Evolutionary conservation across 1,140 invertebrate species (phyloP).

Genomic region (Macrocentrus cingulum): DNA sequence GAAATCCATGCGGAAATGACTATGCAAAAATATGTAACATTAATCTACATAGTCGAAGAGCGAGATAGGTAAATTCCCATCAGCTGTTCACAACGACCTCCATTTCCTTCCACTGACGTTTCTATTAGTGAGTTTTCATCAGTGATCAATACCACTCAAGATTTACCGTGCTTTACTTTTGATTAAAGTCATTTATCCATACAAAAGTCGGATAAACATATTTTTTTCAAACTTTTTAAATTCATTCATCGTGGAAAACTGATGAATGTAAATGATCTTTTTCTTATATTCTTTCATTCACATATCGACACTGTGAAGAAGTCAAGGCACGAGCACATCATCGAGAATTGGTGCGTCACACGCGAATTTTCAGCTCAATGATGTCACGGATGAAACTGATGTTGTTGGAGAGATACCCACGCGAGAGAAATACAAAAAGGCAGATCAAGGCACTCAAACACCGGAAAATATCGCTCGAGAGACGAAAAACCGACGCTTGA

Average conservation of each 20-base stretch:
- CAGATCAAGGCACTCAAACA: constrained; percentile 69
- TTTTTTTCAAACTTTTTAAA: no score
- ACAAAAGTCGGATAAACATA: no score
- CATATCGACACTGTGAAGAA: no score
- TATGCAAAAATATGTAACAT: neutral
- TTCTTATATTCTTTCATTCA: no score
- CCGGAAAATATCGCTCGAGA: constrained; percentile 69
- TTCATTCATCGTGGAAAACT: no score
- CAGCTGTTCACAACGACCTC: constrained; percentile 7
- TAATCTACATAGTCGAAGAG: neutral
- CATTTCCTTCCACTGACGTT: constrained; percentile 3
- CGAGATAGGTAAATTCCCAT: neutral
- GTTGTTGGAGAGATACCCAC: constrained; percentile 36
- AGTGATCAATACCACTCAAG: neutral
- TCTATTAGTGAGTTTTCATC: neutral
- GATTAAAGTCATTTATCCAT: no score
- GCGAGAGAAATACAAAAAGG: constrained; percentile 46
- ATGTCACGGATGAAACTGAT: constrained; percentile 45
- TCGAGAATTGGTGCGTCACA: constrained; percentile 59
- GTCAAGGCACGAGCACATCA: constrained; percentile 35
- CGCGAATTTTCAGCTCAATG: constrained; percentile 61
- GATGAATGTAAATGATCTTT: no score
- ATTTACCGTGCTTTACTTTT: no score
- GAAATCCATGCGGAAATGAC: neutral
- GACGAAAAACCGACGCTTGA: constrained; percentile 66